phyloP scores from a whole-genome alignment of 1,140 invertebrate species.

The Asbolus verrucosus region DNA sequence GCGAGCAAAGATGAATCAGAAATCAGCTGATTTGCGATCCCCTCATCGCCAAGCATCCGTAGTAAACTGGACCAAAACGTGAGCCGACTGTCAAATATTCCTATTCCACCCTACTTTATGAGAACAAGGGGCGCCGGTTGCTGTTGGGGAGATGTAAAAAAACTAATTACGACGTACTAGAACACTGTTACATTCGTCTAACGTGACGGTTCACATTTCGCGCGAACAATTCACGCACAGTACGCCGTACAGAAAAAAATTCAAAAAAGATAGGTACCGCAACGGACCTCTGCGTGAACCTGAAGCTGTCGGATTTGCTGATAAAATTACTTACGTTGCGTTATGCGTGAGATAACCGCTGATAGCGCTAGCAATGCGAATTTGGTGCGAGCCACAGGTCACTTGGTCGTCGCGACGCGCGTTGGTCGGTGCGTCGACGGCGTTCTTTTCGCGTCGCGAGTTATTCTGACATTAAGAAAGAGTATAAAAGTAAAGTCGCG shows the following conservation, averaged over 20 bases:
- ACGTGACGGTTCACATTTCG: too few species aligned
- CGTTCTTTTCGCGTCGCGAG: slow-evolving; percentile 64
- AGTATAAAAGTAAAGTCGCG: slow-evolving; percentile 64
- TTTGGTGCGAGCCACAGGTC: not conserved
- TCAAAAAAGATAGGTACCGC: not conserved
- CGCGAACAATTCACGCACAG: too few species aligned
- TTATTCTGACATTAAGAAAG: slow-evolving; percentile 65
- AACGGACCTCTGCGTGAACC: not conserved
- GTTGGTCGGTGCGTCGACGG: slow-evolving; percentile 46
- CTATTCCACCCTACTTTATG: slow-evolving; percentile 36
- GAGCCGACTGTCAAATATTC: slow-evolving; percentile 42
- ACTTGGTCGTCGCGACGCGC: slow-evolving; percentile 7
- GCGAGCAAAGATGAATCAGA: slow-evolving; percentile 47
- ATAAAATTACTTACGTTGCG: not conserved
- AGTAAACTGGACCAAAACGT: slow-evolving; percentile 51
- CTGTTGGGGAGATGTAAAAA: slow-evolving; percentile 4
- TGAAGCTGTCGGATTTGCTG: not conserved
- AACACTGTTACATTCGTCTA: not conserved
- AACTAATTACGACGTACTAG: slow-evolving; percentile 18
- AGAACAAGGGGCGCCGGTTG: slow-evolving; percentile 6
- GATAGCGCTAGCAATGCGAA: too few species aligned
- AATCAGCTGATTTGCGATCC: slow-evolving; percentile 62
- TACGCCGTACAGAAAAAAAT: too few species aligned
- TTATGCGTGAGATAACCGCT: not conserved
- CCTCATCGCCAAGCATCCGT: slow-evolving; percentile 22